Evolutionary conservation across 1,140 invertebrate genomes (phyloP), one percentile per base, ranked within the genome.

Genomic region (Sinonovacula constricta): DNA sequence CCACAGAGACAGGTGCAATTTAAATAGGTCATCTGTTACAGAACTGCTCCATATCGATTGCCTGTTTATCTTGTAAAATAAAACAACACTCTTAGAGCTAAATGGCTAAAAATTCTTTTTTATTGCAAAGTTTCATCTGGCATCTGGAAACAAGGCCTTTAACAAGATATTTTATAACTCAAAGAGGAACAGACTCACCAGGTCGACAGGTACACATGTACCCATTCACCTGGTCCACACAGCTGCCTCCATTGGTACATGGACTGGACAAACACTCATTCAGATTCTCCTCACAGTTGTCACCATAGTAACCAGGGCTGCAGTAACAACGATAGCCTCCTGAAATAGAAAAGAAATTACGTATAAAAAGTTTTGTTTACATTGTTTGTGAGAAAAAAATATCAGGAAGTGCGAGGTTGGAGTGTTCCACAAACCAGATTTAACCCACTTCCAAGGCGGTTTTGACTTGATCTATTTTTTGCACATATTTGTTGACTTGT

Each of bases 251-350:
- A 45, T 59, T 53, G 5, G 15, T 15, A 60, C 77, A 79, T 24
- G 77, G 68, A 24, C 30, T 45, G 2, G 77, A 59, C 5, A 15
- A 33, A 60, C 77, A 79, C 33, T 79, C 77, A 59, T 79, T 53
- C 49, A 78, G 51, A 24, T 78, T 63, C 26, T 33, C 49, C 63
- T 84, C 34, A 77, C 85, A 86, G 14, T 70, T 49, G 34, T 75
- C 45, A 12, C 83, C 85, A 75, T 62, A 60, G 74, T 71, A 83
- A 70, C 87, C 87, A 26, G 85, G 85, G 31, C 63, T 76, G 70
- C 87, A 88, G 62, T 68, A 85, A 80, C 87, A 88, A 39, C 30
- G 65, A 34, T 83, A 82, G 4, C 85, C 85, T 51, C 85, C 85
- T 86, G 56, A 30, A 82, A 80, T 39, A 39, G 57, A 72, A 59